A percentile compares a stretch with the other conserved stretches of the same genome.
Evolutionary conservation across 2,113 vertebrate species (phyloP).

Genomic region (Cottus gobio): DNA sequence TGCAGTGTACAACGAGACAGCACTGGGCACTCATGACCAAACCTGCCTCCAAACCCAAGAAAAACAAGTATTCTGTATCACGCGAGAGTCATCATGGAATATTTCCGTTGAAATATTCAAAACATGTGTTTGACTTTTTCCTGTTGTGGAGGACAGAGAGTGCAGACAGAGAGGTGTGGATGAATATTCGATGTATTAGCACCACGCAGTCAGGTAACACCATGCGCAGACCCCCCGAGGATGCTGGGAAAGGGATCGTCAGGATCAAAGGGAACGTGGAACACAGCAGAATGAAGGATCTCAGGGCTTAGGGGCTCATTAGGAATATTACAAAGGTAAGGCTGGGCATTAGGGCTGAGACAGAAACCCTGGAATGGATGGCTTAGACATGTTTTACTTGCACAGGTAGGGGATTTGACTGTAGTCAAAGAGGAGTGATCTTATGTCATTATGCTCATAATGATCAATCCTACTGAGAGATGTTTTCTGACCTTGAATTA

Average conservation of each 20-base stretch:
- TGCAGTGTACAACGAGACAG: conserved; percentile 11
- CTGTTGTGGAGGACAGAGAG: conserved; percentile 54
- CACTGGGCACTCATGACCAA: neutral
- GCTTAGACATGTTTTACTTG: conserved; percentile 72
- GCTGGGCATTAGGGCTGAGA: conserved; percentile 76
- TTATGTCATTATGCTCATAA: conserved; percentile 46
- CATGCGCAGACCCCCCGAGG: conserved; percentile 64
- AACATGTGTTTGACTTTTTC: conserved; percentile 56
- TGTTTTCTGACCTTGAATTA: conserved; percentile 57
- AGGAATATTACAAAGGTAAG: conserved; percentile 82
- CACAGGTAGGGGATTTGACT: conserved; percentile 68
- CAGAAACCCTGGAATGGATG: conserved; percentile 72
- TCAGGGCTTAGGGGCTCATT: conserved; percentile 79
- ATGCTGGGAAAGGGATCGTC: conserved; percentile 72
- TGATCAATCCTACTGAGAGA: conserved; percentile 43
- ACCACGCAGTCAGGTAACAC: conserved; percentile 64
- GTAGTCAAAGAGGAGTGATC: conserved; percentile 63
- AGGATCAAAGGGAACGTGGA: conserved; percentile 80
- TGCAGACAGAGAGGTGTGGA: conserved; percentile 48
- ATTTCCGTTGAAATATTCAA: conserved; percentile 30
- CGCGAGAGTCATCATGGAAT: conserved; percentile 3
- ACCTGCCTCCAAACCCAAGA: conserved; percentile 11
- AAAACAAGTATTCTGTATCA: conserved; percentile 18
- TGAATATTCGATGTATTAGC: conserved; percentile 72
- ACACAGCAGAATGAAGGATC: conserved; percentile 79